phyloP scores from a whole-genome alignment of 2,797 vertebrate genomes.

The Gallirallus australis region DNA sequence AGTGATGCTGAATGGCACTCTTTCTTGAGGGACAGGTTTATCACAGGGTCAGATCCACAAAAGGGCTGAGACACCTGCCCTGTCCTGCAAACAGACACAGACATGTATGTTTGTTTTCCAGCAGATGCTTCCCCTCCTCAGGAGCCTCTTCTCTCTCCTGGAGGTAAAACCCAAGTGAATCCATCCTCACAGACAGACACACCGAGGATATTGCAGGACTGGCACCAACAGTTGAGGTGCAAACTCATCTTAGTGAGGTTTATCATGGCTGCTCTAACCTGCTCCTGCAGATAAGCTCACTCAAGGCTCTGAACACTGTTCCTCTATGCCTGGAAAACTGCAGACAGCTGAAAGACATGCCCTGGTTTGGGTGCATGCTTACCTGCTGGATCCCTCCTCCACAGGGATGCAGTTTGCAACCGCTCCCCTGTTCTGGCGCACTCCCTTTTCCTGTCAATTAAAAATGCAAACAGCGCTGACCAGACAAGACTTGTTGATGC shows the following conservation, averaged over 20 bases:
- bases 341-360: background rate
- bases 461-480: background rate
- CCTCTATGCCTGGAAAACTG: background rate
- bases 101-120: background rate
- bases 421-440: accelerated
- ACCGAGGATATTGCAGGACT: background rate
- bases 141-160: background rate
- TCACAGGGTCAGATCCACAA: background rate
- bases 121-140: background rate
- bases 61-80: accelerated
- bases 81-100: background rate
- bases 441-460: background rate
- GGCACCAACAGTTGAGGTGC: background rate
- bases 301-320: too few relatives aligned
- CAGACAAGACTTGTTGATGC: background rate
- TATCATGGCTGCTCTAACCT: background rate
- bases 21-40: background rate
- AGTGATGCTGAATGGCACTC: background rate
- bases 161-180: background rate
- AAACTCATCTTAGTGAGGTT: background rate
- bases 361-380: background rate
- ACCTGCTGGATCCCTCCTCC: background rate
- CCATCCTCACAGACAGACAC: background rate
- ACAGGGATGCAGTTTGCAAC: accelerated
- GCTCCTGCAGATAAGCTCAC: background rate